Conservation (phyloP, 2,888 invertebrate genomes). For the Euzetes globulus region DNA sequence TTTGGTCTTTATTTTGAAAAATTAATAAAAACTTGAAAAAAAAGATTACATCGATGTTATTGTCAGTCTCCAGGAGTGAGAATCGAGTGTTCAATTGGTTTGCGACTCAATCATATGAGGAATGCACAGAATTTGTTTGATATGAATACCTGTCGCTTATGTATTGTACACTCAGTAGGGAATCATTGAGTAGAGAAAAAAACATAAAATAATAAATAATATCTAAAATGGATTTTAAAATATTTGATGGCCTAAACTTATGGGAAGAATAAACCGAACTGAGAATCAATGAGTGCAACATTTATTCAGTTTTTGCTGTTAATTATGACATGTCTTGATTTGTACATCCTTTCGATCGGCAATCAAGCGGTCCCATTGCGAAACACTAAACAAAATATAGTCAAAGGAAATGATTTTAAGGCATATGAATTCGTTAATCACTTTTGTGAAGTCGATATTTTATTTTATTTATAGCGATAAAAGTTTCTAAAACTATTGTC, state of each 20-base stretch:
- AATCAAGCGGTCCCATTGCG: background rate
- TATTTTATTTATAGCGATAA: background rate
- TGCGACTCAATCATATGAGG: background rate
- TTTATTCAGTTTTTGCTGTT: background rate
- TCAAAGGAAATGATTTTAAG: conserved; percentile 16
- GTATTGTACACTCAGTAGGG: conserved; percentile 2
- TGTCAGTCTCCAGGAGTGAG: background rate
- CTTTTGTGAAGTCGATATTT: conserved; percentile 6
- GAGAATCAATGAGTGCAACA: background rate
- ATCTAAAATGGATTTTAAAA: background rate
- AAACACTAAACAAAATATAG: conserved; percentile 1
- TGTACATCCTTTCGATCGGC: conserved; percentile 22
- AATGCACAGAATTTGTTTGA: conserved; percentile 8
- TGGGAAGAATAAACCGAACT: background rate
- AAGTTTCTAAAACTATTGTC: background rate
- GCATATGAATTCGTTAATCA: conserved; percentile 24
- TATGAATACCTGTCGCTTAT: conserved; percentile 3
- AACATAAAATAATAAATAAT: background rate
- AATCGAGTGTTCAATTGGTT: background rate
- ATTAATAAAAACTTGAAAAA: background rate
- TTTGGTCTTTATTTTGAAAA: too few relatives aligned
- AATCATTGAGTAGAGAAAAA: background rate
- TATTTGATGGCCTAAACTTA: background rate
- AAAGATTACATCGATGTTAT: background rate
- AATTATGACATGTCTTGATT: conserved; percentile 19